Evolutionary conservation across 2,113 vertebrate genomes (phyloP), one percentile per base, ranked within the genome.

Genomic region (Sialia sialis): DNA sequence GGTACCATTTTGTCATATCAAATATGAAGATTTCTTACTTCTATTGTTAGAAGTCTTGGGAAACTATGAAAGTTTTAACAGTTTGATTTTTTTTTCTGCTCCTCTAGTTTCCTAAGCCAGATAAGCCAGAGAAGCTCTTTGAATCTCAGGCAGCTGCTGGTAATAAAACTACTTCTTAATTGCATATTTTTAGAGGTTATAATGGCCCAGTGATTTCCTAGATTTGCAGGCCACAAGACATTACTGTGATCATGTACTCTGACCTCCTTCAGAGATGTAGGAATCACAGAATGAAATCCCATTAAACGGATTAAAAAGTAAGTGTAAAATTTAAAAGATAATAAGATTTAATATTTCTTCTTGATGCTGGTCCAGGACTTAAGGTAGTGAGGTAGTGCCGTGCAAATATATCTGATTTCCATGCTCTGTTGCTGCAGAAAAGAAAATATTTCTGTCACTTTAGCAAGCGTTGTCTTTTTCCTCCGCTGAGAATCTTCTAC

Each of bases 101-200:
- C 4, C 7, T 91, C 39, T 73, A 22, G 41, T 63, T 95, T 62
- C 46, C 59, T 6, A 16, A 93, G 51, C 84, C 87, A 91, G 93
- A 89, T 93, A 94, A 95, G 54, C 82, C 87, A 87, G 10, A 85
- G 46, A 91, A 67, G 82, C 58, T 93, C 91, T 95, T 80, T 73
- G 43, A 91, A 69, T 90, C 91, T 87, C 51, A 79, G 77, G 64
- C 41, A 94, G 93, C 74, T 94, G 67, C 60, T 95, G 90, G 27
- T 87, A 25, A 94, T 96, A 84, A 84, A 95, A 96, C 72, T 72
- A 67, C 51, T 96, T 88, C 75, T 95, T 95, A 96, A 97, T 91
- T 94, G 68, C 44, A 6, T 93, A 63, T 94, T 97, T 95, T 72
- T 85, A 94, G 68, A 83, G 55, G 52, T 39, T 88, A 58, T 89